Evolutionary conservation across 2,797 vertebrate species (phyloP), one percentile per base, ranked within the genome.

Genomic region (Dendrocincla tyrannina): DNA sequence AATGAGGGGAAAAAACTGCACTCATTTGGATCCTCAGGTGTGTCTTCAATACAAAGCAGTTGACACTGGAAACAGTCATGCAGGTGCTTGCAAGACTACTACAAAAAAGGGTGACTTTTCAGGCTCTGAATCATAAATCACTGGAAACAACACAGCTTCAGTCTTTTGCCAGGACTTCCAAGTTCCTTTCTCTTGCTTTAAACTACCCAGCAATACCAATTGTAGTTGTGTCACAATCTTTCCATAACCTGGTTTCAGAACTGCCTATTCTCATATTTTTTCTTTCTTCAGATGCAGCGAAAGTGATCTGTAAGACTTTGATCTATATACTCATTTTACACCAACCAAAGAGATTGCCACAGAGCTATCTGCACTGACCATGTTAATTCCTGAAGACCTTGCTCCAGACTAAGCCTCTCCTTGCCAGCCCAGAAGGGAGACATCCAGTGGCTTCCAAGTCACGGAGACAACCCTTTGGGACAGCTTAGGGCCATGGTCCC

Each of bases 271-370:
- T 79, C 50, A 44, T 5, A 5, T n/a, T 28, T 86, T 41, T 42
- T 52, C 83, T 27, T 64, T 46, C 35, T 82, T 91, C 63, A 97
- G 95, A 91, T 32, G 76, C 80, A 88, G 73, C 50, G 53, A 84
- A 97, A 92, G 27, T 17, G 1, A 89, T 14, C 62, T 42, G 5
- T 30, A 14, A 86, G 44, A 10, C 9, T 13, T 37, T 11, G 2
- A 12, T 0, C 16, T 3, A 1, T 1, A 22, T 0, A 4, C 25
- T 50, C n/a, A 4, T 56, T 52, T 60, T 53, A 60, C 3, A 13
- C 17, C 41, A 10, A 12, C 22, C 32, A 27, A 18, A 39, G 33
- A 25, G 23, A 39, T 10, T 3, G 1, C 24, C 56, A 32, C 1
- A 0, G 44, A 88, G 24, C 66, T 35, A 27, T 5, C 35, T 14